These are phyloP conservation scores for Psilopsiagon aymara DNA, from an alignment of 2,113 vertebrate species.

Conservation along the genomic window DNA sequence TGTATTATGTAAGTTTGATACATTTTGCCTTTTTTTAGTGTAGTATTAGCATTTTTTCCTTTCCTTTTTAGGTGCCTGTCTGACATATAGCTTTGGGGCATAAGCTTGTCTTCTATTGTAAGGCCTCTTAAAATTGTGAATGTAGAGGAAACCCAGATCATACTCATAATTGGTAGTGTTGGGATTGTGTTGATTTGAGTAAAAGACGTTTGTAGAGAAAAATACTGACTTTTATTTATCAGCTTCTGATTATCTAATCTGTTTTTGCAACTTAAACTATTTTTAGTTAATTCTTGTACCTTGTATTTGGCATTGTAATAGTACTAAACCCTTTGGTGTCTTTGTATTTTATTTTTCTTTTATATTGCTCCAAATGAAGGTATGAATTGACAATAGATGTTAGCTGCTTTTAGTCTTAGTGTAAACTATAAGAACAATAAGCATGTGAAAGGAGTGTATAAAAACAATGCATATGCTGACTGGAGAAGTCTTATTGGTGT, in stretches of 20 bases:
- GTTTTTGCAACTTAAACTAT: background rate
- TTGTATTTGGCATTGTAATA: background rate
- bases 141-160: background rate
- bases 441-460: background rate
- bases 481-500: background rate
- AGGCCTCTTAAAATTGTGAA: background rate
- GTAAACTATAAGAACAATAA: background rate
- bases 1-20: background rate
- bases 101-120: background rate
- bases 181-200: background rate
- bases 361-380: background rate
- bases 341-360: background rate
- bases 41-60: background rate
- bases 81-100: background rate
- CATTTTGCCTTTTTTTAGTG: background rate
- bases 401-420: background rate
- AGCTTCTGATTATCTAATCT: background rate
- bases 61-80: background rate
- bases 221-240: background rate
- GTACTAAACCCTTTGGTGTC: background rate
- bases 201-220: background rate
- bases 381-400: background rate
- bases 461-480: background rate
- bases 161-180: background rate
- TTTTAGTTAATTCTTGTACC: background rate